A percentile compares a stretch with the other conserved stretches of the same genome.
Conservation (phyloP, 2,888 invertebrate genomes). For the Hypsopygia costalis region DNA sequence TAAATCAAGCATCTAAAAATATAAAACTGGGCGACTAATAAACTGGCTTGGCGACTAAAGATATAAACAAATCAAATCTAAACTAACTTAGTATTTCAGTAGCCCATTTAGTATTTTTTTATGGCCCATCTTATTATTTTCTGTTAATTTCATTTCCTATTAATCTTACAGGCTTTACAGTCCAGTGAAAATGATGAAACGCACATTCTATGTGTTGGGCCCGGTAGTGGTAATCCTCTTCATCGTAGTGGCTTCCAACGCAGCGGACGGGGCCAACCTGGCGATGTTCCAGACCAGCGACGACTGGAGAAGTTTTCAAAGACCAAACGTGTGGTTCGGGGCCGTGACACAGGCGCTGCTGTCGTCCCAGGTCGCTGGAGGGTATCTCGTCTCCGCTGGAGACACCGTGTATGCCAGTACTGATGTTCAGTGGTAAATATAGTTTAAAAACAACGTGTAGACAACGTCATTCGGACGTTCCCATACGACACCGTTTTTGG, state of each 20-base stretch:
- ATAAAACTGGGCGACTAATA: too few relatives aligned
- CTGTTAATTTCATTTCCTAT: constrained; percentile 7
- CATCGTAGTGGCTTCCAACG: constrained; percentile 28
- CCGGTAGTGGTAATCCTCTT: constrained; percentile 37
- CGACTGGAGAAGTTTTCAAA: constrained; percentile 43
- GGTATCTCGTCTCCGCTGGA: constrained; percentile 54
- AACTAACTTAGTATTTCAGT: too few relatives aligned
- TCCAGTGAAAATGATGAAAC: constrained; percentile 59
- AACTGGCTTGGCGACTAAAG: too few relatives aligned
- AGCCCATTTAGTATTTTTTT: too few relatives aligned
- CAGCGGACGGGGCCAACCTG: constrained; percentile 34
- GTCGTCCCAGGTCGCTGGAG: constrained; percentile 56
- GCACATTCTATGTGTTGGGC: constrained; percentile 45
- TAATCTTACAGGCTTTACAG: constrained; percentile 53
- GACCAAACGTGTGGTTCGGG: constrained; percentile 51
- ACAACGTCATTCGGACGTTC: too few relatives aligned
- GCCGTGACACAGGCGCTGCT: constrained; percentile 54
- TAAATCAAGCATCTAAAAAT: too few relatives aligned
- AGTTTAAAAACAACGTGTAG: too few relatives aligned
- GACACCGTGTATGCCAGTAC: constrained; percentile 52
- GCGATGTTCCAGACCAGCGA: constrained; percentile 22
- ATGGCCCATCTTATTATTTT: too few relatives aligned
- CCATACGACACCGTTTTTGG: too few relatives aligned
- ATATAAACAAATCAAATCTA: too few relatives aligned
- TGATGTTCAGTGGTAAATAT: constrained; percentile 56